Conservation (phyloP, 2,888 invertebrate species). For the Mesochorus sp. region DNA sequence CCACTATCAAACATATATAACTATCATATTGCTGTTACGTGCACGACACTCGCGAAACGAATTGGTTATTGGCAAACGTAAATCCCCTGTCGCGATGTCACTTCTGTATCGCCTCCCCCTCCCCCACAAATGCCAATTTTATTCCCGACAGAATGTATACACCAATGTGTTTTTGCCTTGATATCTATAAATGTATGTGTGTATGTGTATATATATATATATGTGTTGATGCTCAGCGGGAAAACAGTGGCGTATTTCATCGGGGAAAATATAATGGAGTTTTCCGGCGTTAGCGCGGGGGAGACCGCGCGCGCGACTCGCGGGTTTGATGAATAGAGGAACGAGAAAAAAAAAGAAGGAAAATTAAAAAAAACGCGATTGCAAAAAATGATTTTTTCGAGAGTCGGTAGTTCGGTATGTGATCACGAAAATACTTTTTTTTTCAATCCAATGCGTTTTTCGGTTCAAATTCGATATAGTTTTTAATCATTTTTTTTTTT, state of each 20-base stretch:
- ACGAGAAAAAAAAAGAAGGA: background rate
- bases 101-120: background rate
- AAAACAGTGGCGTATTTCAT: conserved; percentile 61
- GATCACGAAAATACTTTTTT: background rate
- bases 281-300: conserved; percentile 47
- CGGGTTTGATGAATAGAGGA: background rate
- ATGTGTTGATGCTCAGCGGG: conserved; percentile 23
- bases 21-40: conserved; percentile 41
- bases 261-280: conserved; percentile 49
- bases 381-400: background rate
- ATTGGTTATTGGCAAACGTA: conserved; percentile 60
- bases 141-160: conserved; percentile 46
- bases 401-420: background rate
- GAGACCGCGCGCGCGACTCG: background rate
- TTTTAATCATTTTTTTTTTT: too few species aligned
- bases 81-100: conserved; percentile 49
- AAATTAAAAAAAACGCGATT: background rate
- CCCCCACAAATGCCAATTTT: conserved; percentile 50
- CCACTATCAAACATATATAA: background rate
- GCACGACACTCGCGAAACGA: conserved; percentile 41
- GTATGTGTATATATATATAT: conserved; percentile 5
- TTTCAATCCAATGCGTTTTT: too few species aligned
- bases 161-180: conserved; percentile 38
- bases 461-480: too few species aligned
- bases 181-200: background rate